phyloP scores from a whole-genome alignment of 1,140 invertebrate genomes.

The Epicauta chinensis region DNA sequence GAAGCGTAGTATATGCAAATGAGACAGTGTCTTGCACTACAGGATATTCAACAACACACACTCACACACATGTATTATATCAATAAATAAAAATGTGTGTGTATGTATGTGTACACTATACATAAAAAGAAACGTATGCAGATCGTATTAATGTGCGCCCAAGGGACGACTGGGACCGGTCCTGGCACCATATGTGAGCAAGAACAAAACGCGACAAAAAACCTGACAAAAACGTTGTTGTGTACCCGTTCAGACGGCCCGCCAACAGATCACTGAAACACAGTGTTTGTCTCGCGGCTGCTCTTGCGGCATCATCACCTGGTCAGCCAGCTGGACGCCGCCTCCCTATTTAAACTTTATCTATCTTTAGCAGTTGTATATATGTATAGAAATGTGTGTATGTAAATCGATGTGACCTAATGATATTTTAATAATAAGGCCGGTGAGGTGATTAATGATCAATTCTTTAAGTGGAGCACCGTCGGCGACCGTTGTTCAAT shows the following conservation, averaged over 20 bases:
- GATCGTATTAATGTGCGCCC: slow-evolving; percentile 15
- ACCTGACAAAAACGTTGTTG: slow-evolving; percentile 5
- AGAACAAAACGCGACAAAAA: slow-evolving; percentile 17
- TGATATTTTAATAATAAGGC: neutral
- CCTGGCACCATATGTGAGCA: neutral
- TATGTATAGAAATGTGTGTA: neutral
- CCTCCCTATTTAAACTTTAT: neutral
- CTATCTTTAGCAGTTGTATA: neutral
- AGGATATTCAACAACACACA: neutral
- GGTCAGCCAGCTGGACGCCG: neutral
- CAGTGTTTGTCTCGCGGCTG: neutral
- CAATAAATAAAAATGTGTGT: too few relatives aligned
- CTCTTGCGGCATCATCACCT: neutral
- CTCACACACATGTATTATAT: too few relatives aligned
- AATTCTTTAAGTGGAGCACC: neutral
- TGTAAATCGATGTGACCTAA: neutral
- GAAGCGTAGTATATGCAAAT: slow-evolving; percentile 14
- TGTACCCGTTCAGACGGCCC: neutral
- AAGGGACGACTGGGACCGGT: neutral
- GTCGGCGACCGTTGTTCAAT: neutral
- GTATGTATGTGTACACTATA: too few relatives aligned
- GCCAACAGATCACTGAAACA: neutral
- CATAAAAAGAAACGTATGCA: slow-evolving; percentile 2
- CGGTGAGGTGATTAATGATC: neutral
- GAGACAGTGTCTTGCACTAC: slow-evolving; percentile 9